phyloP scores from a whole-genome alignment of 2,888 invertebrate species.

The Phragmatobia fuliginosa region DNA sequence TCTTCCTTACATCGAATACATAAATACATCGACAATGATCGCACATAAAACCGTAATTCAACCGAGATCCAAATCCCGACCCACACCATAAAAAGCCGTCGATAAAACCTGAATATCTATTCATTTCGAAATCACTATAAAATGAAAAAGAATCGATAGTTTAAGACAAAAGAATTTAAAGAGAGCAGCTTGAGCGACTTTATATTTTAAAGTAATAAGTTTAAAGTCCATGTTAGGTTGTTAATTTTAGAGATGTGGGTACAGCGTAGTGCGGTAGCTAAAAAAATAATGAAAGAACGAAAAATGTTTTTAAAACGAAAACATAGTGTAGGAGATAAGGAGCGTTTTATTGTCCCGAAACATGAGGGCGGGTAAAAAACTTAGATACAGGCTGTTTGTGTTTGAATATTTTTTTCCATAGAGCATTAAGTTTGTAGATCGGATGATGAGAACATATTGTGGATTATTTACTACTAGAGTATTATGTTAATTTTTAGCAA shows the following conservation, averaged over 20 bases:
- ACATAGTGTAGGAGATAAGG: constrained; percentile 76
- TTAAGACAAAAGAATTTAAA: constrained; percentile 49
- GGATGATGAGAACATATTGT: background rate
- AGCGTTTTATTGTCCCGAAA: constrained; percentile 72
- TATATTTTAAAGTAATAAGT: constrained; percentile 3
- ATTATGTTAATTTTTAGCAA: too few relatives aligned
- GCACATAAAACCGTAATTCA: constrained; percentile 49
- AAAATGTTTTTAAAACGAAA: constrained; percentile 75
- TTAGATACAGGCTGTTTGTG: constrained; percentile 49
- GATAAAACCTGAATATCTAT: constrained; percentile 50
- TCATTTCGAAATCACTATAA: constrained; percentile 49
- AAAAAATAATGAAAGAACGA: constrained; percentile 67
- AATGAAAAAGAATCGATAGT: constrained; percentile 51
- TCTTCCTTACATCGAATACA: constrained; percentile 39
- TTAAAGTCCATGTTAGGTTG: constrained; percentile 33
- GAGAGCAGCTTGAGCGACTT: constrained; percentile 6
- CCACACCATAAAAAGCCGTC: constrained; percentile 47
- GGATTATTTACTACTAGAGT: background rate
- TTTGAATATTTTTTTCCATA: constrained; percentile 24
- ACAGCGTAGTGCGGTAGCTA: constrained; percentile 60
- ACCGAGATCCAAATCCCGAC: constrained; percentile 41
- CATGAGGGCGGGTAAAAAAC: constrained; percentile 73
- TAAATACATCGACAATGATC: constrained; percentile 50
- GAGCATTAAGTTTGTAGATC: background rate
- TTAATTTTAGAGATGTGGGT: constrained; percentile 57